A percentile compares a stretch with the other conserved stretches of the same genome.
These are phyloP conservation scores for Plectropomus leopardus DNA, from an alignment of 2,113 vertebrate genomes.

Conservation along the genomic window DNA sequence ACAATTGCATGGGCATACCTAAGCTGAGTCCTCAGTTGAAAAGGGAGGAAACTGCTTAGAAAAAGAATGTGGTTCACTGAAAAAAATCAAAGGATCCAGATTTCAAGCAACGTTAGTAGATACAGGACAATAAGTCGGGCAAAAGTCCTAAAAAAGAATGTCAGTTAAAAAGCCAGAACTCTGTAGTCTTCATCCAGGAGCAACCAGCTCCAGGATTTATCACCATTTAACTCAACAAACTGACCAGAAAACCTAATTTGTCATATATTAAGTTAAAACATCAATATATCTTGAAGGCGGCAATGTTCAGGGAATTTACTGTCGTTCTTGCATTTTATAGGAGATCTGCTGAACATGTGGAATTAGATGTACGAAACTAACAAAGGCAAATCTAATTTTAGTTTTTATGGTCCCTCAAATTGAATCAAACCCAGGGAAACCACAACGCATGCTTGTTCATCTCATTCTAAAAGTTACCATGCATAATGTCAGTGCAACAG, in stretches of 20 bases:
- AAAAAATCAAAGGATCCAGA: not conserved
- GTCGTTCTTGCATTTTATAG: constrained; percentile 1
- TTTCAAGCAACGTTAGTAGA: not conserved
- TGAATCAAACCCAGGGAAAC: constrained; percentile 27
- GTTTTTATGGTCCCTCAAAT: constrained; percentile 50
- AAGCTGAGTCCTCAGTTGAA: not conserved
- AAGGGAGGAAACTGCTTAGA: not conserved
- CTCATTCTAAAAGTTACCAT: constrained; percentile 22
- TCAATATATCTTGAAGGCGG: not conserved
- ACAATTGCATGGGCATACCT: not conserved
- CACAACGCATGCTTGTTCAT: not conserved
- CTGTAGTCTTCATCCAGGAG: not conserved
- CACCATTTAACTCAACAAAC: constrained; percentile 17
- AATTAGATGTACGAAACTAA: constrained; percentile 1
- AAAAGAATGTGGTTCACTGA: not conserved
- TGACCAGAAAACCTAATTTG: constrained; percentile 36
- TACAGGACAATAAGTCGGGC: not conserved
- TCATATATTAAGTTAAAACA: constrained; percentile 1
- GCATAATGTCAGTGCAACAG: not conserved
- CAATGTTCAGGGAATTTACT: not conserved
- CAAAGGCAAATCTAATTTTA: constrained; percentile 36
- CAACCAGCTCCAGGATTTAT: not conserved
- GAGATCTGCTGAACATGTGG: constrained; percentile 5
- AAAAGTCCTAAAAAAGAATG: not conserved
- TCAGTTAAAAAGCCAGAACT: constrained; percentile 2